These are phyloP conservation scores for Hemithea aestivaria DNA, from an alignment of 2,888 invertebrate genomes.

Conservation along the genomic window DNA sequence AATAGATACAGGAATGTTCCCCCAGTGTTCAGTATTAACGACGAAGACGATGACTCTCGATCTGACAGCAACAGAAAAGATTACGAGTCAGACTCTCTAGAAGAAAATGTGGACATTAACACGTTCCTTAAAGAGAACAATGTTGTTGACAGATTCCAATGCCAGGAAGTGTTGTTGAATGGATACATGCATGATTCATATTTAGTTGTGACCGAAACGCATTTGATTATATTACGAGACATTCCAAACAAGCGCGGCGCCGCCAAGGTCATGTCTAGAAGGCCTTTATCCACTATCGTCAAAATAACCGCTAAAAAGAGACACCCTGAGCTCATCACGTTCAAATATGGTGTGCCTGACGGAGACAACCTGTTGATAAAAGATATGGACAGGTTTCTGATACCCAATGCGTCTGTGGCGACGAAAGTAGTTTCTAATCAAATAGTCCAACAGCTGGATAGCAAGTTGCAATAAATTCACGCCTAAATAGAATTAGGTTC, in stretches of 20 bases:
- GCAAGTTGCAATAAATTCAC: conserved; percentile 36
- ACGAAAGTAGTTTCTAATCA: conserved; percentile 94
- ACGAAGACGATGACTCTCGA: conserved; percentile 80
- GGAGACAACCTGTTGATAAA: conserved; percentile 88
- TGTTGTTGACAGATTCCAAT: conserved; percentile 91
- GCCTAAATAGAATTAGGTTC: too few species aligned
- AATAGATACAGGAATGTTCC: conserved; percentile 93
- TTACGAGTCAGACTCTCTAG: conserved; percentile 79
- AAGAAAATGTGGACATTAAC: conserved; percentile 89
- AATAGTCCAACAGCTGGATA: conserved; percentile 80
- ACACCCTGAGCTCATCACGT: conserved; percentile 97
- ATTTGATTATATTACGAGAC: conserved; percentile 91
- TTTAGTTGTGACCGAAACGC: conserved; percentile 90
- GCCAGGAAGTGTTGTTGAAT: conserved; percentile 94
- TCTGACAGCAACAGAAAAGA: conserved; percentile 51
- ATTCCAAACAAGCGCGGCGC: conserved; percentile 86
- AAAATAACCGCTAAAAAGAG: conserved; percentile 98
- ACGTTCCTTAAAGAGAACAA: conserved; percentile 90
- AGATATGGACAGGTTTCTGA: conserved; percentile 95
- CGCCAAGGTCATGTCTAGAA: conserved; percentile 91
- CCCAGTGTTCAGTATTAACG: conserved; percentile 96
- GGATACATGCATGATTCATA: conserved; percentile 93
- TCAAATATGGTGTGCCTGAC: conserved; percentile 94
- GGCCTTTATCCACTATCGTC: conserved; percentile 94
- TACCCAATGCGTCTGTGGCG: conserved; percentile 94